A percentile compares a stretch with the other conserved stretches of the same genome.
Evolutionary conservation across 2,888 invertebrate species (phyloP).

Genomic region (Geotrupes spiniger): DNA sequence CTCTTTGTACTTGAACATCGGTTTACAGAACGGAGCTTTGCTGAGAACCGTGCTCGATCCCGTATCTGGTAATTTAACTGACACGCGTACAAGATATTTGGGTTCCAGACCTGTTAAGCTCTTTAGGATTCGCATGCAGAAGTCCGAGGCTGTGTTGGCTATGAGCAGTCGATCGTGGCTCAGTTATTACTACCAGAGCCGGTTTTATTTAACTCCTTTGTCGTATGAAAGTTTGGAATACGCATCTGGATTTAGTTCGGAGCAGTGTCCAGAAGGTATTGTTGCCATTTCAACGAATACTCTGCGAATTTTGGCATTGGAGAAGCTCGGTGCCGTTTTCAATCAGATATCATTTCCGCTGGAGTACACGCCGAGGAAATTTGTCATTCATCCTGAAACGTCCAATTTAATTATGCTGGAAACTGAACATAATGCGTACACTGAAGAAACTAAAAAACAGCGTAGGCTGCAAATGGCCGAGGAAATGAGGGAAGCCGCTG

Average conservation of each 20-base stretch:
- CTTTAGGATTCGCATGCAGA: conserved; percentile 94
- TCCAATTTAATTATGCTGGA: conserved; percentile 89
- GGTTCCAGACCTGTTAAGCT: conserved; percentile 90
- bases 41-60: conserved; percentile 92
- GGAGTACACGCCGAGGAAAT: conserved; percentile 94
- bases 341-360: conserved; percentile 92
- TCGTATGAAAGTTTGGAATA: conserved; percentile 97
- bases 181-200: conserved; percentile 96
- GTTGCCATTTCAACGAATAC: conserved; percentile 99
- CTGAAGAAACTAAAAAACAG: conserved; percentile 92
- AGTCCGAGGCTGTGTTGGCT: conserved; percentile 93
- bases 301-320: conserved; percentile 91
- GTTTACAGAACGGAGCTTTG: conserved; percentile 93
- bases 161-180: conserved; percentile 98
- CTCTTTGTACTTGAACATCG: conserved; percentile 91
- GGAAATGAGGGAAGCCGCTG: conserved; percentile 97
- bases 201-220: conserved; percentile 91
- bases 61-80: conserved; percentile 93
- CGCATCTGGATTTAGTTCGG: conserved; percentile 93
- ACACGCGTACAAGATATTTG: conserved; percentile 94
- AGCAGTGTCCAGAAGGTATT: conserved; percentile 97
- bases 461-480: conserved; percentile 94
- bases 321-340: conserved; percentile 97
- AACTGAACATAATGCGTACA: conserved; percentile 98
- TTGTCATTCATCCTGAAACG: conserved; percentile 88